Percentiles rank a stretch among this genome's conserved stretches.
Conservation (phyloP, 2,113 vertebrate species). For the Copsychus sechellarum region DNA sequence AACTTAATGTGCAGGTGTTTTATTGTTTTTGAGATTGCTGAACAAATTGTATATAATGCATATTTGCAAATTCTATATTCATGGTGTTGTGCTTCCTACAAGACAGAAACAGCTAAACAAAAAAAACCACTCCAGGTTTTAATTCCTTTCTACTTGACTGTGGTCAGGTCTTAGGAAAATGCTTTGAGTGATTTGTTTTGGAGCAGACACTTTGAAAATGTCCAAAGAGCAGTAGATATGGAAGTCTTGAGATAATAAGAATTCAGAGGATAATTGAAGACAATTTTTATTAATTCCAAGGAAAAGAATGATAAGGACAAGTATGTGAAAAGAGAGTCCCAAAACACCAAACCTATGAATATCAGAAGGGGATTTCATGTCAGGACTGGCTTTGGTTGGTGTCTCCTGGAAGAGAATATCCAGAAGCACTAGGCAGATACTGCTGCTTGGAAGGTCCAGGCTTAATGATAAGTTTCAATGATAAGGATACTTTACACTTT, state of each 20-base stretch:
- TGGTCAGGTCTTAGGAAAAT: background rate
- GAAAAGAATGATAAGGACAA: background rate
- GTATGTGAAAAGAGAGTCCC: background rate
- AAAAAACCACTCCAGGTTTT: background rate
- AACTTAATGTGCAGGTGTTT: constrained; percentile 5
- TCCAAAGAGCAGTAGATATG: background rate
- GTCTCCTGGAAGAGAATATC: background rate
- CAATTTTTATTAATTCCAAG: background rate
- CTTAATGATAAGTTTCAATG: background rate
- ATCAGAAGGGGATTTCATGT: background rate
- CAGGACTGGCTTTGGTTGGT: background rate
- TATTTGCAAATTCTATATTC: background rate
- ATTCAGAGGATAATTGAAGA: background rate
- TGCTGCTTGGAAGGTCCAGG: background rate
- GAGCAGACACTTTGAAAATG: background rate
- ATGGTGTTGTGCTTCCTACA: background rate
- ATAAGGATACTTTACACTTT: background rate
- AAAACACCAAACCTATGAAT: background rate
- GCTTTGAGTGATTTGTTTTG: background rate
- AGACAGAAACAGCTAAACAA: background rate
- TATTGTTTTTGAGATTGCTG: constrained; percentile 23
- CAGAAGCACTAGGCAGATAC: background rate
- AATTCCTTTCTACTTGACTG: background rate
- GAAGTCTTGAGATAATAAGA: background rate
- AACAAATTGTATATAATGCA: background rate